Evolutionary conservation across 2,113 vertebrate species (phyloP), one percentile per base, ranked within the genome.

Genomic region (Odobenus rosmarus): DNA sequence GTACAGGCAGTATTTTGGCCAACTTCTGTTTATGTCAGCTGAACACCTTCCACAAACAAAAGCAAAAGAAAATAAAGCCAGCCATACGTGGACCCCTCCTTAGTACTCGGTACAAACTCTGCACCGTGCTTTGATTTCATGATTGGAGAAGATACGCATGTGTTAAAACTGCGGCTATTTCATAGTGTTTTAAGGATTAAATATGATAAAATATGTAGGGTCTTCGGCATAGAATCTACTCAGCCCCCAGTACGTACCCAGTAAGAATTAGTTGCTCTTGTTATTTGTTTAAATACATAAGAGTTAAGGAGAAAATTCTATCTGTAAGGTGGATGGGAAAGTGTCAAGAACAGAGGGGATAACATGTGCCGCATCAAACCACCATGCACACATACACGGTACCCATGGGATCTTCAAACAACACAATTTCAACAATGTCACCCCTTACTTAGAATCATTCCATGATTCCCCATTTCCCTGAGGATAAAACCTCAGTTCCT

Each of bases 1-100:
- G 99, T 99, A 99, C 96, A 98, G 98, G 99, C 96, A 97, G 97
- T 82, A 98, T 99, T 99, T 98, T 97, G 97, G 98, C 92, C 93
- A 97, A 97, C 96, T 97, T 98, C 88, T 98, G 98, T 98, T 98
- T 98, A 94, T 94, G 98, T 98, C 98, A 98, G 97, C 94, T 98
- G 85, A 96, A 83, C 87, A 98, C 93, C 92, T 97, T 97, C 98
- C 97, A 93, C 96, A 98, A 61, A 98, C 98, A 97, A 98, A 98
- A 98, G 79, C 72, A 97, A 88, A 98, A 96, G 94, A 39, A 93
- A 98, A 95, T 85, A 85, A 96, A 98, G 98, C 96, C 98, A 98
- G 98, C 96, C 97, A 97, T 92, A 96, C 55, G 64, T 84, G 62
- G 96, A 97, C 93, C 92, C 96, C 95, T 80, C 80, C 98, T 95